Evolutionary conservation across 2,797 vertebrate species (phyloP), one percentile per base, ranked within the genome.

Genomic region (Gouania willdenowi): DNA sequence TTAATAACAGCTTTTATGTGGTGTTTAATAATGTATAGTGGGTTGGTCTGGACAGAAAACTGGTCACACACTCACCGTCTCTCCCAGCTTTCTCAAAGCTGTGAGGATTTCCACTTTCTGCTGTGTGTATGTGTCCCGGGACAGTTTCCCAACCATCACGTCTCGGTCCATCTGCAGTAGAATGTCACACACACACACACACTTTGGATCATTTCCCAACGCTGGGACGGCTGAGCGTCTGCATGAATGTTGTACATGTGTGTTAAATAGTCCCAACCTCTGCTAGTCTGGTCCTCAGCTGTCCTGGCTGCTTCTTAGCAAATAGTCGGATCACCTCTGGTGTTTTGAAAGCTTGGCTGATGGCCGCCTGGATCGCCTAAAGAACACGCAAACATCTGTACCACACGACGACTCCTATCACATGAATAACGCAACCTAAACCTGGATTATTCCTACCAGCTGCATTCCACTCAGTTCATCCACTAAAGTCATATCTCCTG

Each of bases 261-360:
- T n/a, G n/a, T n/a, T n/a, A n/a, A n/a, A n/a, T n/a, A n/a, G 2
- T 28, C 6, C 67, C 88, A 78, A 98, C 97, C 93, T 99, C 95
- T 37, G 91, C 91, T 68, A 99, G 69, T 57, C 91, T 91, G 32
- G 92, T 97, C 75, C 94, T 90, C 59, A 98, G 67, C 59, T 99
- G 95, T 21, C 93, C 94, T 0, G 96, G 97, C 73, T 99, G 97
- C 76, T 98, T 98, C 88, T 96, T 98, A 4, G 96, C 97, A 89
- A 99, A 99, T 54, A 99, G 86, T 41, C 95, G 87, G 67, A 99
- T 98, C 43, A 99, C 96, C 75, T 99, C 96, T 0, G 97, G 97
- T 10, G 97, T 99, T 86, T 96, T 98, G 79, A 99, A 99, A 0
- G 97, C 96, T 69, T 98, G 95, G 74, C 96, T 98, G 78, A 99